phyloP scores from a whole-genome alignment of 1,140 invertebrate species.

The Pantala flavescens region DNA sequence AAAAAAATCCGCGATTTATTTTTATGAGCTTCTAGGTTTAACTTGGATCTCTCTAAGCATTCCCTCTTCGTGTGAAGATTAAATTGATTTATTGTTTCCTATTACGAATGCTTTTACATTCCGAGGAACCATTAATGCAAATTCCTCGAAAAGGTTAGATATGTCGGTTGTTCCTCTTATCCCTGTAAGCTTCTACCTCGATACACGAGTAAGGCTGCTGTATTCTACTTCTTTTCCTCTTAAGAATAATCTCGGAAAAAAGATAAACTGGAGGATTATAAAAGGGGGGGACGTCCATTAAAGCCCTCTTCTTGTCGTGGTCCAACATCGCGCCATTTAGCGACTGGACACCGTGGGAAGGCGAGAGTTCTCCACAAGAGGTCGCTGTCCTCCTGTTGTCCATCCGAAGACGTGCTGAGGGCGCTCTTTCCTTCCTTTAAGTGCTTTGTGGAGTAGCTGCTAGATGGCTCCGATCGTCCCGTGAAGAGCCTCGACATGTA shows the following conservation, averaged over 20 bases:
- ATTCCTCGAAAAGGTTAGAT: too few species aligned
- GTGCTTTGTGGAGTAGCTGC: not conserved
- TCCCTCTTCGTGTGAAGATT: too few species aligned
- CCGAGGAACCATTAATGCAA: too few species aligned
- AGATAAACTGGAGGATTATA: not conserved
- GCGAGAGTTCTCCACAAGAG: not conserved
- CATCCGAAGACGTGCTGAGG: not conserved
- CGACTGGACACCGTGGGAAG: constrained; percentile 5
- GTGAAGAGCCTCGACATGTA: too few species aligned
- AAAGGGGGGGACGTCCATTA: not conserved
- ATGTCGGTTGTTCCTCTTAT: not conserved
- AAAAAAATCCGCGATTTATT: too few species aligned
- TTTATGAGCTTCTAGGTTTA: too few species aligned
- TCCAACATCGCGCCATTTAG: not conserved
- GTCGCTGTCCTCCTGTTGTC: not conserved
- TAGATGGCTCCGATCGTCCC: not conserved
- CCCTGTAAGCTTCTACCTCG: not conserved
- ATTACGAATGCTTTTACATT: too few species aligned
- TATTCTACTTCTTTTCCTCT: not conserved
- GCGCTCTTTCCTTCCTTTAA: not conserved
- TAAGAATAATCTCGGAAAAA: not conserved
- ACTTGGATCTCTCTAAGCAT: too few species aligned
- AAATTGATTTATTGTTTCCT: too few species aligned
- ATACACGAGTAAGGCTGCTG: not conserved
- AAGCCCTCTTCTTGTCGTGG: not conserved